These are phyloP conservation scores for Zosterops japonicus DNA, from an alignment of 2,113 vertebrate species.

Conservation along the genomic window DNA sequence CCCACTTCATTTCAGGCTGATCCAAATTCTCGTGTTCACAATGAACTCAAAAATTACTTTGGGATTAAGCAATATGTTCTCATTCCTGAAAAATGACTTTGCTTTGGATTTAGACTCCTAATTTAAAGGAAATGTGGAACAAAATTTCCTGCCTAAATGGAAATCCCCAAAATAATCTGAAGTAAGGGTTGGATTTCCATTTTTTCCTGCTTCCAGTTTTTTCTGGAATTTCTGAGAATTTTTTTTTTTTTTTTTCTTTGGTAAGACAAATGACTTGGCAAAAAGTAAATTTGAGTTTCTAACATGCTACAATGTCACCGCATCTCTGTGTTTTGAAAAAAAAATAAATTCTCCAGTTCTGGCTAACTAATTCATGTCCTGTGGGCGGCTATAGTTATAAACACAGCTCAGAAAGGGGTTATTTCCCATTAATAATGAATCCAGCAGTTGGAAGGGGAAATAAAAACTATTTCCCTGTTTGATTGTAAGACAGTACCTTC, in stretches of 20 bases:
- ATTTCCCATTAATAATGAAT: not conserved
- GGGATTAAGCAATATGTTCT: not conserved
- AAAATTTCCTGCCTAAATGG: not conserved
- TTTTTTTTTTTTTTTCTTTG: not conserved
- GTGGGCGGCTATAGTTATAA: not conserved
- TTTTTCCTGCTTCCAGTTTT: not conserved
- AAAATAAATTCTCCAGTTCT: too few species aligned
- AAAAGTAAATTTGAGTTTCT: not conserved
- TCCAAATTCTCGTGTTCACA: not conserved
- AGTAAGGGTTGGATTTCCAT: not conserved
- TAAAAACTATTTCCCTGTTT: not conserved
- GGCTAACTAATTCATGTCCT: not conserved
- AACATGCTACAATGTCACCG: not conserved
- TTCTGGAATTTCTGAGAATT: not conserved
- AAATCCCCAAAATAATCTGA: slow-evolving; percentile 28
- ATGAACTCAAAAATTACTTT: not conserved
- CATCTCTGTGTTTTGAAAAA: not conserved
- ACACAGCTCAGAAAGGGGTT: not conserved
- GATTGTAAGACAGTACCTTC: not conserved
- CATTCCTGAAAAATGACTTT: not conserved
- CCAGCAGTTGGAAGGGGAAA: not conserved
- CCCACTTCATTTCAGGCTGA: not conserved
- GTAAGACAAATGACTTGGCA: not conserved
- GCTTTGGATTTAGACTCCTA: not conserved
- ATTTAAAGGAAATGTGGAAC: not conserved